Evolutionary conservation across 2,888 invertebrate genomes (phyloP), one percentile per base, ranked within the genome.

Genomic region (Nesidiocoris tenuis): DNA sequence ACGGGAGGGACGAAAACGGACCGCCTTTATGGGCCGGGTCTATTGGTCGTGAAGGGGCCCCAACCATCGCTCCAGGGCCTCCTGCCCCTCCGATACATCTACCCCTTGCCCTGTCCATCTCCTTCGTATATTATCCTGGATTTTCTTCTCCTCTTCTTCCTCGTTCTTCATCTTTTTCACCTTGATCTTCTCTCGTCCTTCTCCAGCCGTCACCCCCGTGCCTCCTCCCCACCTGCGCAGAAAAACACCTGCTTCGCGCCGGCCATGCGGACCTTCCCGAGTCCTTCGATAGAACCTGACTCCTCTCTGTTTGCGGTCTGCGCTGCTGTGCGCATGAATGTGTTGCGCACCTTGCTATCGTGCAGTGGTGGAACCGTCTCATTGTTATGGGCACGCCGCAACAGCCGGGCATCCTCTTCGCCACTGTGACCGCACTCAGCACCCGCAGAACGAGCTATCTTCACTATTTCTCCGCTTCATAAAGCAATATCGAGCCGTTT

Each of bases 31-130:
- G n/a, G n/a, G n/a, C n/a, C n/a, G n/a, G n/a, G n/a, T n/a, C n/a
- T n/a, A n/a, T n/a, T n/a, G n/a, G n/a, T n/a, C n/a, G n/a, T n/a
- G n/a, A n/a, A n/a, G n/a, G n/a, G n/a, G n/a, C n/a, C n/a, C n/a
- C n/a, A n/a, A 59, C 59, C 19, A n/a, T 59, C 59, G n/a, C 59
- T 17, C 17, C 17, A 59, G 59, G 59, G 19, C 59, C 19, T 59
- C 17, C 19, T 39, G 39, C 39, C 12, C 5, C 39, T 39, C 12
- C 39, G 5, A 39, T 12, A 39, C 16, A 54, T 54, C 16, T 12
- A 12, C 9, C 16, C 54, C 16, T 54, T 7, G n/a, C n/a, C n/a
- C 3, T 59, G 59, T 59, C 59, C 19, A 59, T 19, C 59, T 19
- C 59, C 59, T 59, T 16, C 7, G n/a, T 19, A 19, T n/a, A 19